phyloP scores from a whole-genome alignment of 1,140 invertebrate genomes.

The Conus ventricosus region DNA sequence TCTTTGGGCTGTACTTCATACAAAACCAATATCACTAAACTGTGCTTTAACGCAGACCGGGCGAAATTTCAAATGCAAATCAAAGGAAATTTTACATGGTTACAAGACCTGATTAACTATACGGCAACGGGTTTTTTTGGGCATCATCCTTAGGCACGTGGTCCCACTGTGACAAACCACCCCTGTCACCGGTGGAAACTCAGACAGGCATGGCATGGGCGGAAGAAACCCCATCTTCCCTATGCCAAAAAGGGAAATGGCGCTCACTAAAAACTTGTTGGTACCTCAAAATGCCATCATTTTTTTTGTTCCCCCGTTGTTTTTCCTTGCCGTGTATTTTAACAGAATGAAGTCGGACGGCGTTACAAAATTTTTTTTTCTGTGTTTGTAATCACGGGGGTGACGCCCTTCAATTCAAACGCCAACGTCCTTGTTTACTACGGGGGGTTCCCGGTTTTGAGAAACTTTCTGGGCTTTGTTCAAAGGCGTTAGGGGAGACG shows the following conservation, averaged over 20 bases:
- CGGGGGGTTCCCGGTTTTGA: neutral
- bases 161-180: neutral
- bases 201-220: neutral
- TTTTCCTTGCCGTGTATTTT: neutral
- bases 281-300: neutral
- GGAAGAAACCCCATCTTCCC: neutral
- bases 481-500: no score
- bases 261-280: conserved; percentile 4
- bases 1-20: no score
- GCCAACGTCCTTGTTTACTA: neutral
- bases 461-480: neutral
- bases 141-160: neutral
- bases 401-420: neutral
- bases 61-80: no score
- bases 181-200: neutral
- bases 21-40: neutral
- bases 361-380: neutral
- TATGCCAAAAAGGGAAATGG: neutral
- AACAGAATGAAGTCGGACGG: neutral
- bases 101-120: neutral
- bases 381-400: neutral
- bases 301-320: neutral
- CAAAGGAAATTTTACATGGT: neutral
- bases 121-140: neutral
- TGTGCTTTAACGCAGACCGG: neutral